Evolutionary conservation across 2,888 invertebrate species (phyloP).

Genomic region (Caenorhabditis panamensis): DNA sequence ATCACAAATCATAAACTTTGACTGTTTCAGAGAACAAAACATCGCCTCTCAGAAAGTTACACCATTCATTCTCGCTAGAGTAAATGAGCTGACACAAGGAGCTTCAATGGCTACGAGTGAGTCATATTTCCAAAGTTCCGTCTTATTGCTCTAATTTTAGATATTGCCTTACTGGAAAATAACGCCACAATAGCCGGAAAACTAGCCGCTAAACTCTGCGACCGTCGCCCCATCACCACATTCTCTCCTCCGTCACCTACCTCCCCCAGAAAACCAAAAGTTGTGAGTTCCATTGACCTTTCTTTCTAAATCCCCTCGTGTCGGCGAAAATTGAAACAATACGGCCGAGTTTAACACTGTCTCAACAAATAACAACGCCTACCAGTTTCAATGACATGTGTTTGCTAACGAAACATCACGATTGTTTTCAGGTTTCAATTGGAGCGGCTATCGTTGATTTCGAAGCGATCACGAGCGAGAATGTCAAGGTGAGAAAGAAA

Average conservation of each 20-base stretch:
- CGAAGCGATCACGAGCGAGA: conserved; percentile 73
- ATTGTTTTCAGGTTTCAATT: conserved; percentile 76
- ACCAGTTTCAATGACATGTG: conserved; percentile 57
- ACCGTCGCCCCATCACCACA: conserved; percentile 23
- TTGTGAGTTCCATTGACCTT: conserved; percentile 54
- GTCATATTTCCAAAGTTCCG: too few species aligned
- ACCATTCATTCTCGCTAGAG: conserved; percentile 90
- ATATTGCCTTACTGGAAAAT: conserved; percentile 93
- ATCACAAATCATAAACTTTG: not conserved
- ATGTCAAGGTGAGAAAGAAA: conserved; percentile 83
- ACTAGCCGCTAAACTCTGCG: conserved; percentile 85
- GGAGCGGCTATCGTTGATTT: conserved; percentile 81
- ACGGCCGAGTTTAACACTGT: conserved; percentile 22
- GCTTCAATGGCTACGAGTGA: conserved; percentile 90
- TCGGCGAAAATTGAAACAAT: conserved; percentile 46
- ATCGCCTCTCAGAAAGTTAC: conserved; percentile 92
- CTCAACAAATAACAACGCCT: conserved; percentile 53
- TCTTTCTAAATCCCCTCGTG: conserved; percentile 19
- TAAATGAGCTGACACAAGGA: conserved; percentile 89
- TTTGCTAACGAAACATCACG: conserved; percentile 43
- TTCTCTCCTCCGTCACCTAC: not conserved
- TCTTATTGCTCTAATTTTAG: too few species aligned
- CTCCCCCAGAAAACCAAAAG: conserved; percentile 56
- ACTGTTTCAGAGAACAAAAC: conserved; percentile 80
- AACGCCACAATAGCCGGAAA: conserved; percentile 91